These are phyloP conservation scores for Operophtera brumata DNA, from an alignment of 2,888 invertebrate species.

Conservation along the genomic window DNA sequence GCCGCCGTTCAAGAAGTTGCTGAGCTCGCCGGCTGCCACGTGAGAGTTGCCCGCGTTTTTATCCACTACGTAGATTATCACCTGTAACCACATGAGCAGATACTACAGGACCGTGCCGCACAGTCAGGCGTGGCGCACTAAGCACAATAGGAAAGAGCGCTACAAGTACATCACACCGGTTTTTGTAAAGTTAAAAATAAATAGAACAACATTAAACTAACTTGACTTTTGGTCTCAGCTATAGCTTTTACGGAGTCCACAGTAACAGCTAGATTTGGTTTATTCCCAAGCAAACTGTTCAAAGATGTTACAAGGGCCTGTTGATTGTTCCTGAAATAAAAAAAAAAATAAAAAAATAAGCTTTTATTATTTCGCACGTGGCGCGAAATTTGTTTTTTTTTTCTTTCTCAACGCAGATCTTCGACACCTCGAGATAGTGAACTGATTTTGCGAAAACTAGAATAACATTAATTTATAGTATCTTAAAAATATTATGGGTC, in stretches of 20 bases:
- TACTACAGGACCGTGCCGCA: no score
- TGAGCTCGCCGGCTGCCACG: slow-evolving; percentile 87
- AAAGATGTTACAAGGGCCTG: slow-evolving; percentile 85
- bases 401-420: no score
- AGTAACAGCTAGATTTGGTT: slow-evolving; percentile 89
- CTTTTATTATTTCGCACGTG: no score
- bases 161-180: no score
- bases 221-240: slow-evolving; percentile 89
- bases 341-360: slow-evolving; percentile 27
- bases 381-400: no score
- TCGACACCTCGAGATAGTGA: no score
- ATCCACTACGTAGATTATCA: slow-evolving; percentile 66
- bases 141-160: no score
- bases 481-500: no score
- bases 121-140: no score
- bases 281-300: slow-evolving; percentile 88
- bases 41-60: slow-evolving; percentile 82
- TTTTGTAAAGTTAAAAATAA: no score
- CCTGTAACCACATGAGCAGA: slow-evolving; percentile 40
- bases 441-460: no score
- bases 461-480: no score
- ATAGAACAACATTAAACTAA: slow-evolving; percentile 47
- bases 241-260: slow-evolving; percentile 89
- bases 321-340: slow-evolving; percentile 82
- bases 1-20: slow-evolving; percentile 85